These are phyloP conservation scores for Macrophya annulata DNA, from an alignment of 2,888 invertebrate species.

Conservation along the genomic window DNA sequence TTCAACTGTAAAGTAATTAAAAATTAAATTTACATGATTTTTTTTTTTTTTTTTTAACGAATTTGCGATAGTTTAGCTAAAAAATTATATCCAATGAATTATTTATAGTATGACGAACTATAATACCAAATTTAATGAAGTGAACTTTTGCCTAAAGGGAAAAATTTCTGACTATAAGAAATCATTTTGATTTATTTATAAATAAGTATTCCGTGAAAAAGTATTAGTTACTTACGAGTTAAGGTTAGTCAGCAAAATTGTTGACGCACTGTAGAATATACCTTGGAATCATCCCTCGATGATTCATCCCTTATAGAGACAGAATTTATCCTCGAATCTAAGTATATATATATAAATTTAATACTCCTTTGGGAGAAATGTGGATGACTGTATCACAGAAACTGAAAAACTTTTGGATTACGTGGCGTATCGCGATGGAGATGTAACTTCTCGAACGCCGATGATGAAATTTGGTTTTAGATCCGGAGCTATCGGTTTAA, in stretches of 20 bases:
- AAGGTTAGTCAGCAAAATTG: constrained; percentile 5
- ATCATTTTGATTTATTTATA: neutral
- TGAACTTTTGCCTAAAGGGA: neutral
- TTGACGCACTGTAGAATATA: constrained; percentile 17
- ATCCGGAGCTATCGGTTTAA: neutral
- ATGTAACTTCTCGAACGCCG: neutral
- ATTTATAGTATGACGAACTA: neutral
- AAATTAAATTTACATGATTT: no score
- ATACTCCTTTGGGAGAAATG: neutral
- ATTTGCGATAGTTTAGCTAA: no score
- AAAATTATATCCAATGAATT: no score
- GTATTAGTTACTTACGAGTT: neutral
- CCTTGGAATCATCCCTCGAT: constrained; percentile 25
- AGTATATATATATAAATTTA: neutral
- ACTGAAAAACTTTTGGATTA: neutral
- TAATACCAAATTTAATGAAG: neutral
- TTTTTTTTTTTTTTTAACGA: no score
- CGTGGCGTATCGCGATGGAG: neutral
- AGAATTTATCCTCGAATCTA: neutral
- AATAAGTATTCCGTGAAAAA: neutral
- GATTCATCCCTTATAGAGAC: constrained; percentile 18
- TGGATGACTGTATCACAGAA: neutral
- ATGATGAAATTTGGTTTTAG: neutral
- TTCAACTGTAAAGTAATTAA: no score
- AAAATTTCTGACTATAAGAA: constrained; percentile 19